Conservation (phyloP, 2,113 vertebrate species). For the Illadopsis cleaveri region DNA sequence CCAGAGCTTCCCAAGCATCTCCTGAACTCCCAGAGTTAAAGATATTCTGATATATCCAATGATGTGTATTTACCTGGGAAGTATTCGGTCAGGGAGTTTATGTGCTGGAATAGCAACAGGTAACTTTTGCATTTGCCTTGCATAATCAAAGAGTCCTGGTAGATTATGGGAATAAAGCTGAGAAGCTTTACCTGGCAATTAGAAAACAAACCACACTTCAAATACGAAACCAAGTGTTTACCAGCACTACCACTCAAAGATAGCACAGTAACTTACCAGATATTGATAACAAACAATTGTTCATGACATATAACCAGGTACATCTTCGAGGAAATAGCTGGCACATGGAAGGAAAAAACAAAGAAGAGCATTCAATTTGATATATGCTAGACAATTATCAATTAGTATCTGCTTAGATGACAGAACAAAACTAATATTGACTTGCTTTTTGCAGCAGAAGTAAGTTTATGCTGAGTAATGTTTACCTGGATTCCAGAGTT, state of each 20-base stretch:
- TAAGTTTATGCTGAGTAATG: not conserved
- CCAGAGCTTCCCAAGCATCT: not conserved
- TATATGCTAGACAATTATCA: not conserved
- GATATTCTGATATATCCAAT: not conserved
- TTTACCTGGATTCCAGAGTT: slow-evolving; percentile 25
- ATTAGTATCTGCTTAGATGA: not conserved
- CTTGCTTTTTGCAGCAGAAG: not conserved
- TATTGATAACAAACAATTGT: slow-evolving; percentile 95
- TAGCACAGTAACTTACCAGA: slow-evolving; percentile 83
- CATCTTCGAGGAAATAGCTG: slow-evolving; percentile 95
- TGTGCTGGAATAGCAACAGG: slow-evolving; percentile 97
- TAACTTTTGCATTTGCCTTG: slow-evolving; percentile 95
- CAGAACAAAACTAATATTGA: not conserved
- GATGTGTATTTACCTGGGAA: slow-evolving; percentile 83
- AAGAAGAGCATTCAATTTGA: not conserved
- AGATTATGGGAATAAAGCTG: slow-evolving; percentile 98
- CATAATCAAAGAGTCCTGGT: slow-evolving; percentile 92
- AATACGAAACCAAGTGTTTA: not conserved
- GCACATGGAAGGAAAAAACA: slow-evolving; percentile 23
- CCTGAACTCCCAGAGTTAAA: not conserved
- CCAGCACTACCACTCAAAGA: not conserved
- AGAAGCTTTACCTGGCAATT: slow-evolving; percentile 91
- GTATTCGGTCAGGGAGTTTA: slow-evolving; percentile 95
- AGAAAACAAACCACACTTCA: slow-evolving; percentile 59
- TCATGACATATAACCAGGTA: slow-evolving; percentile 98